Base-by-base conservation (phyloP, 1,140 invertebrate species). In the Bombus fervidus region DNA sequence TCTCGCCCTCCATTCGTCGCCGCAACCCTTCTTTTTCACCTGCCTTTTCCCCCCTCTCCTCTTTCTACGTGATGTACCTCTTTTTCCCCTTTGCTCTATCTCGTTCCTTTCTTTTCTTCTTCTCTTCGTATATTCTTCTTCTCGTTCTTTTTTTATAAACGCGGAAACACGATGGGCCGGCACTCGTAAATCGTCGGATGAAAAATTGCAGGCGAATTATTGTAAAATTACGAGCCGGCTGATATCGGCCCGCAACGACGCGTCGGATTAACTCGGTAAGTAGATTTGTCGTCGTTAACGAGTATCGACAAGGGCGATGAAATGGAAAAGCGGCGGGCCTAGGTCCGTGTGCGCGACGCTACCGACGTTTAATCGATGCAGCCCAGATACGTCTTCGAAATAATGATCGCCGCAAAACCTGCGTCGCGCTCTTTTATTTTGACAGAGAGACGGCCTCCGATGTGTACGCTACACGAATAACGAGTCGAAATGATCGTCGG, bases 181-280 rank as follows among this genome's bases (percentile, higher is more conserved):
- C 41, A 84, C 64, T 83, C 88, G 71, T 91, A 91, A 91, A 91
- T 91, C 62, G 79, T 37, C 80, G 85, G 71, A 73, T 90, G 85
- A 87, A 90, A 91, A 91, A 91, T 83, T 82, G 80, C 71, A 66
- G 71, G 43, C 72, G 82, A 91, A 91, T 90, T 88, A 91, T 91
- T 80, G 87, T 88, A 83, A 91, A 91, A 89, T 90, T 77, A 83
- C 81, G 57, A 15, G 62, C 31, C 53, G n/a, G 15, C 25, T 31
- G 84, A 47, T 64, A 53, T 71, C 28, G 76, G 34, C 12, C 64
- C 53, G 57, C 82, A 39, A 74, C 62, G 25, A 69, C 78, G 72
- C 71, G 53, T 47, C 53, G 57, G 66, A 79, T 72, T 71, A 84
- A 79, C 75, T 57, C 59, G n/a, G n/a, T 41, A 47, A 79, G 76